Conservation (phyloP, 2,888 invertebrate genomes). For the Synanthedon tipuliformis region DNA sequence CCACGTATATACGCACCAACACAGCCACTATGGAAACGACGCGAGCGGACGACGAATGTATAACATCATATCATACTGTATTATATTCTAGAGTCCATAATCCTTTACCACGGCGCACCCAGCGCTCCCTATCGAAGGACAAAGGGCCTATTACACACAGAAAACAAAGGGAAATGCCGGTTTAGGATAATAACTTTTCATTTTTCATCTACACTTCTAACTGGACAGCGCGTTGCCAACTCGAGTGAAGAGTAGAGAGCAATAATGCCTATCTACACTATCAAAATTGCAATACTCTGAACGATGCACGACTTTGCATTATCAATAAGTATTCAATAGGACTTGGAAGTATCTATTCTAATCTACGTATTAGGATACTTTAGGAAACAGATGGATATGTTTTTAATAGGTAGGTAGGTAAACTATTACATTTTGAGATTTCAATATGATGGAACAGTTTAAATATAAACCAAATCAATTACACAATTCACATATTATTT, state of each 20-base stretch:
- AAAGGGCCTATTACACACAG: conserved; percentile 60
- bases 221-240: conserved; percentile 49
- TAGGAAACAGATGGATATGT: conserved; percentile 24
- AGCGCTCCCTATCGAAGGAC: conserved; percentile 59
- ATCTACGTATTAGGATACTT: conserved; percentile 4
- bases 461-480: conserved; percentile 24
- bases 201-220: conserved; percentile 33
- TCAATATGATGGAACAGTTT: no score
- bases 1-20: conserved; percentile 50
- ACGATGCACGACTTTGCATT: no score
- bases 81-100: conserved; percentile 68
- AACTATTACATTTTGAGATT: no score
- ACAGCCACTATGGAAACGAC: conserved; percentile 50
- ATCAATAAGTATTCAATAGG: conserved; percentile 6
- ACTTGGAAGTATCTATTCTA: conserved; percentile 13
- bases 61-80: conserved; percentile 45
- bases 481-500: conserved; percentile 25
- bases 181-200: conserved; percentile 38
- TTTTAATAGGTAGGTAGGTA: neutral
- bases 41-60: conserved; percentile 55
- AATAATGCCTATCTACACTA: conserved; percentile 36
- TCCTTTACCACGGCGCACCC: conserved; percentile 55
- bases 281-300: conserved; percentile 34
- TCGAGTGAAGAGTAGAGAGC: conserved; percentile 32
- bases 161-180: conserved; percentile 66